A percentile compares a stretch with the other conserved stretches of the same genome.
Evolutionary conservation across 1,140 invertebrate genomes (phyloP).

Genomic region (Cryptotermes secundus): DNA sequence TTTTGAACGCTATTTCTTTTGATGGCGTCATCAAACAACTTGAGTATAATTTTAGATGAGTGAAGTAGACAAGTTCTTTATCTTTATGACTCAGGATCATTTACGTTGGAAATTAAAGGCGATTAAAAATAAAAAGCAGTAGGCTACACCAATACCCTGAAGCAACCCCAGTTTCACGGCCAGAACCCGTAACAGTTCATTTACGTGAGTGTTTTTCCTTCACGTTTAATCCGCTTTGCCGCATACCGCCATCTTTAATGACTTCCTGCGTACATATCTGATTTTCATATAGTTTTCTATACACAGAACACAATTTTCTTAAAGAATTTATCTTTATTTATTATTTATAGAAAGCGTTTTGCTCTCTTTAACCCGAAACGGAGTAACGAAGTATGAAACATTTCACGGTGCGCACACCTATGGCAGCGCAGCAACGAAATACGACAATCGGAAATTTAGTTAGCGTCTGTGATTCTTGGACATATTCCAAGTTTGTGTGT

Average conservation of each 20-base stretch:
- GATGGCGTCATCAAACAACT: background rate
- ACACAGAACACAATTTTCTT: background rate
- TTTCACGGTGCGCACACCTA: background rate
- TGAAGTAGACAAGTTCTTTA: background rate
- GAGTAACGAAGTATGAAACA: background rate
- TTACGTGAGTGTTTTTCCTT: background rate
- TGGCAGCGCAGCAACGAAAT: background rate
- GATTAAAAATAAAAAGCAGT: background rate
- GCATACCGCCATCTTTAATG: background rate
- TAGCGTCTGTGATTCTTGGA: conserved; percentile 13
- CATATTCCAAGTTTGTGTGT: background rate
- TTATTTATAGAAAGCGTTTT: background rate
- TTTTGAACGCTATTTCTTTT: background rate
- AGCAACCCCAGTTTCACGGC: background rate
- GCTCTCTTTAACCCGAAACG: background rate
- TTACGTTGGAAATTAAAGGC: background rate
- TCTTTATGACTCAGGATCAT: background rate
- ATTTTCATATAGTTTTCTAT: background rate
- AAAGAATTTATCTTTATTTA: background rate
- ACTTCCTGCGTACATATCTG: background rate
- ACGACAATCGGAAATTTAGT: background rate
- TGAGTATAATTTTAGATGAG: background rate
- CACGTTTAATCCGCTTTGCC: background rate
- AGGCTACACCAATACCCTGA: background rate
- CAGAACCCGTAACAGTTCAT: background rate